Conservation (phyloP, 2,797 vertebrate genomes). For the Xiphorhynchus erythropygius region DNA sequence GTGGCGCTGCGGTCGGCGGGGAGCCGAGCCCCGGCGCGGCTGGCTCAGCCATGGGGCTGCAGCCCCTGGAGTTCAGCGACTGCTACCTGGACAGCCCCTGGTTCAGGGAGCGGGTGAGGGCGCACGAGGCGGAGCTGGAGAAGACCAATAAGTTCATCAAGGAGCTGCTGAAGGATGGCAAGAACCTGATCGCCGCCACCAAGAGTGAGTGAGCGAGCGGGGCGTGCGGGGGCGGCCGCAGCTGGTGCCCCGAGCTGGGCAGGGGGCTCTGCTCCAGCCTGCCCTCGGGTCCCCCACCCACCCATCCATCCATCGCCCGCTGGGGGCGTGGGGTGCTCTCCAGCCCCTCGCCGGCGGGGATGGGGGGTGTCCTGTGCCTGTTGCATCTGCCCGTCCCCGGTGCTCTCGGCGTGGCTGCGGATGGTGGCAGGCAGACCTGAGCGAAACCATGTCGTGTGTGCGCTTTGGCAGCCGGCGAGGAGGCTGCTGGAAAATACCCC, state of each 20-base stretch:
- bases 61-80: constrained; percentile 96
- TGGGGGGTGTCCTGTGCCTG: too few relatives aligned
- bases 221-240: too few relatives aligned
- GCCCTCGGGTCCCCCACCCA: too few relatives aligned
- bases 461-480: not conserved
- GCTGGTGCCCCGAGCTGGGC: too few relatives aligned
- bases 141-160: constrained; percentile 97
- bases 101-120: constrained; percentile 91
- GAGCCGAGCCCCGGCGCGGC: not conserved
- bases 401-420: not conserved
- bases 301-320: too few relatives aligned
- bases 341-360: too few relatives aligned
- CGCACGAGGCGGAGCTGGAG: constrained; percentile 96
- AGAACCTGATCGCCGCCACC: constrained; percentile 93
- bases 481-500: not conserved
- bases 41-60: constrained; percentile 85
- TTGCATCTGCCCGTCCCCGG: not conserved
- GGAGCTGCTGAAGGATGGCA: constrained; percentile 96
- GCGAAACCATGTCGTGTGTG: accelerated
- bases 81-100: constrained; percentile 95
- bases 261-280: too few relatives aligned
- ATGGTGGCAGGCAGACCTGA: accelerated
- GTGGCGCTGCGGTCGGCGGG: not conserved
- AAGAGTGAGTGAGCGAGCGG: constrained; percentile 84
- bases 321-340: too few relatives aligned